phyloP scores from a whole-genome alignment of 2,113 vertebrate genomes.

The Hemibagrus wyckioides region DNA sequence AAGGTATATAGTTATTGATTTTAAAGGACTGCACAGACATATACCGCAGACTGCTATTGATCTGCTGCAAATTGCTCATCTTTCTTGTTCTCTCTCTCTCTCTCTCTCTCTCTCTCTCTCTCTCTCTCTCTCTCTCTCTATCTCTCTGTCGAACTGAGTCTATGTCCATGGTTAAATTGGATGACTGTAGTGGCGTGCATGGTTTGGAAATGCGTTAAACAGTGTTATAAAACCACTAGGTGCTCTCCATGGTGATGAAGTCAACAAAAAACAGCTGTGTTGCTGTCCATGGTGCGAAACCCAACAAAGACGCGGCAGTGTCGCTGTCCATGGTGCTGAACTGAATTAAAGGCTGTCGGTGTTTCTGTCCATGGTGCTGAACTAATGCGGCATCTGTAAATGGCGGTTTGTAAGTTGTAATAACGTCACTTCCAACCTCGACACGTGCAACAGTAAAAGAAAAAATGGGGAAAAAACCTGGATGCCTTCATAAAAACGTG shows the following conservation, averaged over 20 bases:
- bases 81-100: not conserved
- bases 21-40: conserved; percentile 19
- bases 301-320: too few species aligned
- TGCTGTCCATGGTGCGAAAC: too few species aligned
- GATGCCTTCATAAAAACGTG: too few species aligned
- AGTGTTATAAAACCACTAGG: not conserved
- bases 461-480: too few species aligned
- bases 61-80: conserved; percentile 17
- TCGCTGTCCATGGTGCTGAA: not conserved
- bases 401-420: not conserved
- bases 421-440: not conserved
- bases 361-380: not conserved
- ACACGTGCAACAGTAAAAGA: too few species aligned
- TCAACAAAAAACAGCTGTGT: not conserved
- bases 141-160: not conserved
- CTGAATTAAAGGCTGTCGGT: not conserved
- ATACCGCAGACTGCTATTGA: not conserved
- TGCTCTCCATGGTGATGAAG: not conserved
- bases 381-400: not conserved
- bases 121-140: not conserved
- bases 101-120: not conserved
- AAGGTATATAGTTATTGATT: conserved; percentile 15
- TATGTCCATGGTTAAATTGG: not conserved
- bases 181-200: not conserved
- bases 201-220: not conserved